phyloP scores from a whole-genome alignment of 1,140 invertebrate species.

The Medauroidea extradentata region DNA sequence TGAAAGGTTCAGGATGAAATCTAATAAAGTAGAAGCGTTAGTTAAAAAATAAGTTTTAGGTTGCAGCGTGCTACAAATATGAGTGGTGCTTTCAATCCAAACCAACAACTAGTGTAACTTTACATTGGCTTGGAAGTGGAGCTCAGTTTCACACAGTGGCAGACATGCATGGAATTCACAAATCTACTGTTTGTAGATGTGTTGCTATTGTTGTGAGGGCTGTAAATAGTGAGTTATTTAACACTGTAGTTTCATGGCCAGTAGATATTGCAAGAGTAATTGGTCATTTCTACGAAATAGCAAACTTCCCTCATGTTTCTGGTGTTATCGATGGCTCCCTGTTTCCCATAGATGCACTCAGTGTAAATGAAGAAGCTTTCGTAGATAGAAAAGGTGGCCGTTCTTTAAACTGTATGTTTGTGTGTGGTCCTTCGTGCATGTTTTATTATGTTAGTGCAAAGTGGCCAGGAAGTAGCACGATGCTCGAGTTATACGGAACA shows the following conservation, averaged over 20 bases:
- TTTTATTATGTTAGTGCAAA: too few species aligned
- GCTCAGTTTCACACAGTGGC: conserved; percentile 10
- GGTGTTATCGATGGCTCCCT: too few species aligned
- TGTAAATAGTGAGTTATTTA: conserved; percentile 18
- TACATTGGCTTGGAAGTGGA: too few species aligned
- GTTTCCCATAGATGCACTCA: too few species aligned
- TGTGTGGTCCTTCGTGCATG: too few species aligned
- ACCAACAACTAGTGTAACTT: conserved; percentile 19
- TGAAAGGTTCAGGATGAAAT: conserved; percentile 3
- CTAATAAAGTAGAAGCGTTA: neutral
- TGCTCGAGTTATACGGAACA: too few species aligned
- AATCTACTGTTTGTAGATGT: conserved; percentile 22
- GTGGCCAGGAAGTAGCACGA: too few species aligned
- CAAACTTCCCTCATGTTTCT: too few species aligned
- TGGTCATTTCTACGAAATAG: conserved; percentile 7
- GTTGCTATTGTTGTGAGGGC: conserved; percentile 14
- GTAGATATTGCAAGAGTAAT: conserved; percentile 4
- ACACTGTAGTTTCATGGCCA: conserved; percentile 18
- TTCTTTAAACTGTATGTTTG: too few species aligned
- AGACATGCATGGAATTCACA: conserved; percentile 24
- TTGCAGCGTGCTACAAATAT: conserved; percentile 14
- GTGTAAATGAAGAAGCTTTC: too few species aligned
- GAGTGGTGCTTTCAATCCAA: conserved; percentile 15
- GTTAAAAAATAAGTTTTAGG: conserved; percentile 8
- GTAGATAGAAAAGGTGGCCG: too few species aligned